Base-by-base conservation (phyloP, 1,140 invertebrate genomes). In the Trachymyrmex septentrionalis region DNA sequence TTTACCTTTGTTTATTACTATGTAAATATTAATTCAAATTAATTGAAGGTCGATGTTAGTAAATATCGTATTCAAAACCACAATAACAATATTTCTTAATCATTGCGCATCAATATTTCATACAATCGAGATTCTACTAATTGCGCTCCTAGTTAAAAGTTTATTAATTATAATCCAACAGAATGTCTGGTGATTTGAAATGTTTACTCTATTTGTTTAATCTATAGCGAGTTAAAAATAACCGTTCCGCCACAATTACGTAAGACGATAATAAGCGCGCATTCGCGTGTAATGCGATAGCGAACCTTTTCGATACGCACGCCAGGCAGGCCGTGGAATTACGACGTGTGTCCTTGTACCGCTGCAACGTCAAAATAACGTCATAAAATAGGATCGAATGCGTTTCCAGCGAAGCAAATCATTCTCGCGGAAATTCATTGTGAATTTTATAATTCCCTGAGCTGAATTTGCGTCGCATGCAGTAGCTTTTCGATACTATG, bases 311-410 rank as follows among this genome's bases (percentile, higher is more conserved):
- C 69, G 71, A 84, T 75, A 66, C 73, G 59, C 30, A 57, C 16
- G 34, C 55, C n/a, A 30, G 27, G 44, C 30, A 88, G 48, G 34
- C n/a, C 27, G 64, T n/a, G 53, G 64, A 80, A 66, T 69, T 53
- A 67, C 75, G 38, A 67, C 50, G 76, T 38, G 85, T 69, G 85
- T 71, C 85, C 77, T 86, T 86, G 76, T 76, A 34, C 24, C 38
- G 16, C 55, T 21, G 66, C 50, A 72, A 86, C 66, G 67, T 71
- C 57, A 86, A 86, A 86, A 86, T 67, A 81, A 44, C 30, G 21
- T 38, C 55, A 19, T 55, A 38, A 86, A 66, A 87, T 61, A 76
- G 61, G 30, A 64, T 63, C 24, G 63, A 24, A n/a, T 21, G 66
- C 44, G 50, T 71, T 72, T 48, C 69, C 38, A 48, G 48, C 67